Evolutionary conservation across 2,113 vertebrate species (phyloP), one percentile per base, ranked within the genome.

Genomic region (Vimba vimba): DNA sequence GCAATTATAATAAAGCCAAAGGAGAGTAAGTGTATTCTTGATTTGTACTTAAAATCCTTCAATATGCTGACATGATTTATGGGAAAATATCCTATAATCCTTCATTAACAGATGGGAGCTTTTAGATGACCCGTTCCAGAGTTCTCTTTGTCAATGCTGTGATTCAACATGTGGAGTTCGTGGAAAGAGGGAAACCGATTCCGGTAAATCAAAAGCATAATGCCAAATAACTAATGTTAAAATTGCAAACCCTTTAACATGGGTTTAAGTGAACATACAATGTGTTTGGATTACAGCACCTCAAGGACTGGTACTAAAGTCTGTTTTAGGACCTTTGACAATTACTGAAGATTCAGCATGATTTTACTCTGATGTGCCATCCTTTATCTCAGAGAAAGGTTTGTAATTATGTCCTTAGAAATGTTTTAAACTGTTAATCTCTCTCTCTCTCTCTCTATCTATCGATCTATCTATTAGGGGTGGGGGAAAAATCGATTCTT

Each of bases 71-170:
- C 25, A 5, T 55, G 8, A 30, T 19, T 77, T 55, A 21, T 9
- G 19, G 13, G 27, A 55, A 52, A 55, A 62, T 43, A 79, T 25
- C 21, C 21, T 25, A 7, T 66, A 71, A 19, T 69, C 25, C n/a
- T 66, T 39, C 47, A 57, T 78, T 74, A 5, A 59, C 75, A 94
- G 94, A 0, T 95, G 94, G 93, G 92, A 94, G 57, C 91, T 94
- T 7, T 87, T 95, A 0, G 94, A 95, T 68, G 90, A 94, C 59
- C 86, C 91, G 0, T 83, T n/a, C 15, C 87, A 30, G 84, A 93
- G 81, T 79, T n/a, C 74, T 10, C n/a, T 94, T n/a, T 95, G 94
- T 62, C 68, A 78, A 62, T 94, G 93, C 91, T 95, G 94, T 62
- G 92, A 93, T 3, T 86, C 87, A 1, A 80, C 73, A 74, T 95